Evolutionary conservation across 2,888 invertebrate species (phyloP).

Genomic region (Drosophila suboccidentalis): DNA sequence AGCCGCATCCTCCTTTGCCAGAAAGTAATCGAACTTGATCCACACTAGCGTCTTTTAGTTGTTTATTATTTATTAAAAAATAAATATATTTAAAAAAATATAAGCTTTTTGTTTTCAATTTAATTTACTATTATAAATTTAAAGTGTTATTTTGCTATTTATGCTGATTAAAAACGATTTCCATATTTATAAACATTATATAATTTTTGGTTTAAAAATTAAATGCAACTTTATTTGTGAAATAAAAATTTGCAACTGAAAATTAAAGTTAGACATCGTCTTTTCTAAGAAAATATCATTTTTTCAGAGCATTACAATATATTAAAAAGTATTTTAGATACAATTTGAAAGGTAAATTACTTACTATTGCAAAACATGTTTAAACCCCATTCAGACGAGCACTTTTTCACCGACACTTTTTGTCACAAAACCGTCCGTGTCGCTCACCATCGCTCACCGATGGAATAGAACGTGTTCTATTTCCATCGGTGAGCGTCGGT

Average conservation of each 20-base stretch:
- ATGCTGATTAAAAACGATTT: no score
- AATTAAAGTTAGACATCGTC: background rate
- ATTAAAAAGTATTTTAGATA: background rate
- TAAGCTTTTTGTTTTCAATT: background rate
- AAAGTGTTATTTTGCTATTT: no score
- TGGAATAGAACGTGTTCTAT: no score
- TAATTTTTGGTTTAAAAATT: no score
- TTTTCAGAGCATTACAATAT: background rate
- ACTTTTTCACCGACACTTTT: no score
- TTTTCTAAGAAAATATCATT: background rate
- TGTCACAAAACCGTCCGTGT: no score
- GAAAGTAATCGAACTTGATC: constrained; percentile 17
- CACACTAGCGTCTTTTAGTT: constrained; percentile 27
- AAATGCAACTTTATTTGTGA: no score
- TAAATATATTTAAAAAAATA: background rate
- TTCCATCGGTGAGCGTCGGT: no score
- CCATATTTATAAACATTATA: no score
- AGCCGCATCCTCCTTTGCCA: constrained; percentile 1
- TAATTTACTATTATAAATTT: no score
- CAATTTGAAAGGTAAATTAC: background rate
- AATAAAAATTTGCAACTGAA: background rate
- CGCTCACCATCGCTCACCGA: no score
- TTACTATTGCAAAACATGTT: background rate
- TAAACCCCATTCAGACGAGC: no score
- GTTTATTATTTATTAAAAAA: constrained; percentile 36